phyloP scores from a whole-genome alignment of 2,888 invertebrate genomes.

The Ernsta delagoae region DNA sequence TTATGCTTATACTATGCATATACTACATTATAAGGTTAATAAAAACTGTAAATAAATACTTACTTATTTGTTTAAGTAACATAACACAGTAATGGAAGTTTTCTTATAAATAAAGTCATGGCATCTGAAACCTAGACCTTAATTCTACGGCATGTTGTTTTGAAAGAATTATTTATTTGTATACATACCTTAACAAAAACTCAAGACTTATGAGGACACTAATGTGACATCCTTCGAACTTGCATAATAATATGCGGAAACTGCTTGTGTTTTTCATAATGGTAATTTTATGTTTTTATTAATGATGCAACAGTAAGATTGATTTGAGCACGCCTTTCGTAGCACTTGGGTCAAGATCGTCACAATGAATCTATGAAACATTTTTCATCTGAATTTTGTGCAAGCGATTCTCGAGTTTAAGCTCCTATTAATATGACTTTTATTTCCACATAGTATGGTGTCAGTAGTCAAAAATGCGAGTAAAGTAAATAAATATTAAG shows the following conservation, averaged over 20 bases:
- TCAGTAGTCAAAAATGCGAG: conserved; percentile 23
- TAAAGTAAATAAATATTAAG: conserved; percentile 31
- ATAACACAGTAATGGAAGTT: neutral
- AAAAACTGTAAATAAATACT: too few relatives aligned
- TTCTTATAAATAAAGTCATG: conserved; percentile 1
- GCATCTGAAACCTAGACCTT: neutral
- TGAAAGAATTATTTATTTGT: conserved; percentile 24
- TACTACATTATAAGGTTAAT: too few relatives aligned
- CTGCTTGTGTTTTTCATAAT: conserved; percentile 42
- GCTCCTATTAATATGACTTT: neutral
- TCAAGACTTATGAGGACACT: conserved; percentile 19
- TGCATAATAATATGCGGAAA: conserved; percentile 45
- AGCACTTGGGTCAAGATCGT: conserved; percentile 57
- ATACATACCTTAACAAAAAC: conserved; percentile 26
- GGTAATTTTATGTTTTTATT: conserved; percentile 37
- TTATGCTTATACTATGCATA: neutral
- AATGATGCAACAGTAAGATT: conserved; percentile 52
- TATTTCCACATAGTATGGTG: neutral
- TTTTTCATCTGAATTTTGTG: conserved; percentile 18
- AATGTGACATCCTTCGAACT: conserved; percentile 45
- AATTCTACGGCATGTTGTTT: conserved; percentile 14
- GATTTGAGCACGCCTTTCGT: conserved; percentile 55
- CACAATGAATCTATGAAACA: conserved; percentile 26
- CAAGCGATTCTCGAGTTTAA: conserved; percentile 21
- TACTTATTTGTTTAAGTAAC: too few relatives aligned